Evolutionary conservation across 2,797 vertebrate genomes (phyloP).

Genomic region (Leuciscus waleckii): DNA sequence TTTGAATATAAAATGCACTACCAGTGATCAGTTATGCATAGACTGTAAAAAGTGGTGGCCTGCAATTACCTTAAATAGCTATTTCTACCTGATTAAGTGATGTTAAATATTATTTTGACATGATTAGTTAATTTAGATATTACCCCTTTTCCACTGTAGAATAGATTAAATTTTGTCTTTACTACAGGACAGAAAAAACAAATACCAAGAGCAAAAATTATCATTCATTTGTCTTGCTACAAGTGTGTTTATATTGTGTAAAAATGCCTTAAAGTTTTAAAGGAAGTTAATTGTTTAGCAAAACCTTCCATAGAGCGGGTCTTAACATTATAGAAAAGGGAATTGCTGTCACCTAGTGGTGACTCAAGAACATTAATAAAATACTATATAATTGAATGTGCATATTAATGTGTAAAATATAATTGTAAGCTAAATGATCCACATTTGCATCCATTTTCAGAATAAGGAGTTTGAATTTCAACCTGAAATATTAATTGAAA

Average conservation of each 20-base stretch:
- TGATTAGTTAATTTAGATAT: background rate
- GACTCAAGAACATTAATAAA: background rate
- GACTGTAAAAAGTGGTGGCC: background rate
- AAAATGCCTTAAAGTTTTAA: background rate
- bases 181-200: too few relatives aligned
- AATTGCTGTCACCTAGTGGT: slow-evolving; percentile 43
- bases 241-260: background rate
- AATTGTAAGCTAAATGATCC: background rate
- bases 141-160: background rate
- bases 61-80: background rate
- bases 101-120: background rate
- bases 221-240: background rate
- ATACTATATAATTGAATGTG: background rate
- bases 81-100: background rate
- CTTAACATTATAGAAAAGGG: background rate
- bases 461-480: background rate
- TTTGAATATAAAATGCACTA: background rate
- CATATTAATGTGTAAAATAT: background rate
- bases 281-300: background rate
- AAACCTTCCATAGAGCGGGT: background rate
- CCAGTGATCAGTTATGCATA: background rate
- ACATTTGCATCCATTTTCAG: background rate
- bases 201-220: background rate
- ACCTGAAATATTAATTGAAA: slow-evolving; percentile 17
- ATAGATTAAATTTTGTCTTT: background rate